These are phyloP conservation scores for Silurus lanzhouensis DNA, from an alignment of 2,797 vertebrate genomes.

Conservation along the genomic window DNA sequence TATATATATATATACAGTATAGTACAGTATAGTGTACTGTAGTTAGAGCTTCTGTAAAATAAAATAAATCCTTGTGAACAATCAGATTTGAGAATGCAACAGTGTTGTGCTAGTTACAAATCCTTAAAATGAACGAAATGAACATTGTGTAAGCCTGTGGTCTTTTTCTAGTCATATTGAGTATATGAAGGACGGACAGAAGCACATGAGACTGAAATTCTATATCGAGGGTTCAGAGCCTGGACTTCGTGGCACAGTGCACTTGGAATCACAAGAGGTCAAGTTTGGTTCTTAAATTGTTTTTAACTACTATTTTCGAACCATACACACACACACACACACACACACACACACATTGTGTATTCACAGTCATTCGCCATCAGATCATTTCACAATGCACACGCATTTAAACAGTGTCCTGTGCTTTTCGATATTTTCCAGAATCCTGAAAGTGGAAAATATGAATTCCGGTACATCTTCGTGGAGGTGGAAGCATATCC, in stretches of 20 bases:
- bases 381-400: background rate
- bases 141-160: background rate
- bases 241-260: conserved; percentile 86
- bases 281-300: background rate
- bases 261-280: conserved; percentile 90
- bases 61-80: background rate
- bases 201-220: conserved; percentile 88
- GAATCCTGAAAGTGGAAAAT: conserved; percentile 84
- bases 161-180: conserved; percentile 79
- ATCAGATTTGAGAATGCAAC: background rate
- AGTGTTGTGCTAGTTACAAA: background rate
- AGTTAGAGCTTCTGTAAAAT: background rate
- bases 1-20: no score
- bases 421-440: conserved; percentile 63
- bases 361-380: background rate
- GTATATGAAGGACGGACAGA: conserved; percentile 85
- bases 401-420: background rate
- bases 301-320: background rate
- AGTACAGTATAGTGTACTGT: no score
- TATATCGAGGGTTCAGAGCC: conserved; percentile 92
- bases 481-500: conserved; percentile 88
- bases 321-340: background rate
- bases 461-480: conserved; percentile 89
- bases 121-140: background rate
- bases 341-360: background rate